These are phyloP conservation scores for Campylomormyrus numenius DNA, from an alignment of 2,113 vertebrate genomes.

Conservation along the genomic window DNA sequence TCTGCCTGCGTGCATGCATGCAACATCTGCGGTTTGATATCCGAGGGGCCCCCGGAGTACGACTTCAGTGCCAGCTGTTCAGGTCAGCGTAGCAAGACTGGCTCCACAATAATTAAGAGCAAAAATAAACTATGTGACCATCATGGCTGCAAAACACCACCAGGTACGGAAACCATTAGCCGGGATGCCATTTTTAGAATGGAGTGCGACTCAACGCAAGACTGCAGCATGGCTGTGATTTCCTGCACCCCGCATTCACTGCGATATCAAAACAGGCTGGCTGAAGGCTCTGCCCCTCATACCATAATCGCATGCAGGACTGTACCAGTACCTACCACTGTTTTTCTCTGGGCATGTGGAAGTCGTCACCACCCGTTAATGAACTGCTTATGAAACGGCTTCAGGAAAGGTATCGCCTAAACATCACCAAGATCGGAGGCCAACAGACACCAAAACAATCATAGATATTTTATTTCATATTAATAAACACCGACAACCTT, in stretches of 20 bases:
- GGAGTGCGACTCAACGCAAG: not conserved
- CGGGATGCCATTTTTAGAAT: not conserved
- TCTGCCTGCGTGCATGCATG: not conserved
- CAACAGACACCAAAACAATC: not conserved
- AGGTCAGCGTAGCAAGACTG: not conserved
- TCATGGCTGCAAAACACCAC: not conserved
- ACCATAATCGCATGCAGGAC: not conserved
- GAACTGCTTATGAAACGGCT: slow-evolving; percentile 21
- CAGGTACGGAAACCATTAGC: not conserved
- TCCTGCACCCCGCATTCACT: not conserved
- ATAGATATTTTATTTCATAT: not conserved
- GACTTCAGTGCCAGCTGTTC: not conserved
- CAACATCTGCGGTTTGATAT: not conserved
- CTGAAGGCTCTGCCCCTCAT: not conserved
- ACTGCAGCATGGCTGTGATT: not conserved
- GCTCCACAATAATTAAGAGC: not conserved
- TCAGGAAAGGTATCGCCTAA: slow-evolving; percentile 10
- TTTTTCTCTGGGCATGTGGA: slow-evolving; percentile 1
- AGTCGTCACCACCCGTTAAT: slow-evolving; percentile 20
- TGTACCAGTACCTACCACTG: not conserved
- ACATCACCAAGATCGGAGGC: not conserved
- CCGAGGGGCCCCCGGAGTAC: not conserved
- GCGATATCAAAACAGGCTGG: not conserved
- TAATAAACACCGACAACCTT: not conserved
- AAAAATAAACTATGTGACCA: not conserved